Evolutionary conservation across 2,888 invertebrate genomes (phyloP).

Genomic region (Parasteatoda lunata): DNA sequence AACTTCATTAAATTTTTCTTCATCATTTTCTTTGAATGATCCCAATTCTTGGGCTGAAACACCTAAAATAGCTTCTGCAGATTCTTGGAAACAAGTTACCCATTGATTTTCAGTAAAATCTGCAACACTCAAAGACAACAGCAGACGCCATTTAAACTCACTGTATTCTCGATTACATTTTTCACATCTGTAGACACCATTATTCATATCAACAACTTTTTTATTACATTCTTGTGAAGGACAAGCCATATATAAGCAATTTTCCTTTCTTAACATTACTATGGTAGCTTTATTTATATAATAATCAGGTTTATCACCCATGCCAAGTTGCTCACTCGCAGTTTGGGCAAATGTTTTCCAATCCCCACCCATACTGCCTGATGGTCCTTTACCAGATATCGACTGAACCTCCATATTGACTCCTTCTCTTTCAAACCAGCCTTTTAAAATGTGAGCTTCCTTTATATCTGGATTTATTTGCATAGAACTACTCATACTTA

Average conservation of each 20-base stretch:
- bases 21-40: conserved; percentile 77
- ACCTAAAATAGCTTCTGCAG: conserved; percentile 85
- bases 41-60: conserved; percentile 85
- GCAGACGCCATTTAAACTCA: conserved; percentile 88
- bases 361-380: conserved; percentile 46
- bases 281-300: conserved; percentile 86
- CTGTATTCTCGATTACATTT: conserved; percentile 91
- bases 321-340: conserved; percentile 80
- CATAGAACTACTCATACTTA: conserved; percentile 75
- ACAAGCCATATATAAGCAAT: conserved; percentile 93
- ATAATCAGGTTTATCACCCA: conserved; percentile 85
- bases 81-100: conserved; percentile 88
- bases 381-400: conserved; percentile 67
- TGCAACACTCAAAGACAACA: conserved; percentile 86
- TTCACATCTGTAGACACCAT: conserved; percentile 93
- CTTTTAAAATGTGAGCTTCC: conserved; percentile 87
- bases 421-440: conserved; percentile 87
- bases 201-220: conserved; percentile 91
- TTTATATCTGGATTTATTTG: conserved; percentile 91
- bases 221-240: conserved; percentile 93
- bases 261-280: conserved; percentile 85
- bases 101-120: conserved; percentile 92
- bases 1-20: conserved; percentile 80
- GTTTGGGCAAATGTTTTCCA: conserved; percentile 87
- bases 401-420: conserved; percentile 77